Evolutionary conservation across 2,113 vertebrate genomes (phyloP).

Genomic region (Toxotes jaculatrix): DNA sequence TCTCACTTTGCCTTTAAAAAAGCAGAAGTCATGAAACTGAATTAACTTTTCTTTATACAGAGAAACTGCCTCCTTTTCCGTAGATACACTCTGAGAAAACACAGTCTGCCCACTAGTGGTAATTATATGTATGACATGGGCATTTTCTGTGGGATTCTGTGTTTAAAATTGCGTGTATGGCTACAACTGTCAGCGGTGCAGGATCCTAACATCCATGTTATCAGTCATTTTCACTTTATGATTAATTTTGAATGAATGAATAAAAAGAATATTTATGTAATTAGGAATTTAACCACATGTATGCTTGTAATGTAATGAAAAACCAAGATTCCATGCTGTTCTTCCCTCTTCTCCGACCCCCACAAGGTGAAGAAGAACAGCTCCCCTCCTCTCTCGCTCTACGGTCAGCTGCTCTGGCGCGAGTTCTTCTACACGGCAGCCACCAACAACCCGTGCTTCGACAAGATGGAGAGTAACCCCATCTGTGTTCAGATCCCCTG

Average conservation of each 20-base stretch:
- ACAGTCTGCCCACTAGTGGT: neutral
- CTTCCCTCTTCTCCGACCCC: neutral
- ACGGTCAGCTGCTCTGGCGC: slow-evolving; percentile 97
- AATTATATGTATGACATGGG: neutral
- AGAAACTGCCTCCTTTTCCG: too few relatives aligned
- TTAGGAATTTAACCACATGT: neutral
- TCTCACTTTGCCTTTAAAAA: too few relatives aligned
- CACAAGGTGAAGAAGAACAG: slow-evolving; percentile 97
- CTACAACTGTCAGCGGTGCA: too few relatives aligned
- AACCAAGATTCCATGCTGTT: neutral
- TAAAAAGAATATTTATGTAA: too few relatives aligned
- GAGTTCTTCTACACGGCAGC: slow-evolving; percentile 99
- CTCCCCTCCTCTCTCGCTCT: slow-evolving; percentile 96
- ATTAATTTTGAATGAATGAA: too few relatives aligned
- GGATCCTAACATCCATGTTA: too few relatives aligned
- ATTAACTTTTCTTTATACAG: too few relatives aligned
- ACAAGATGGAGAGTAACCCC: slow-evolving; percentile 99
- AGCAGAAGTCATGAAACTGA: too few relatives aligned
- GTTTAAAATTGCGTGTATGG: too few relatives aligned
- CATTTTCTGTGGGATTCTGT: too few relatives aligned
- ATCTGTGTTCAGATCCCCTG: slow-evolving; percentile 99
- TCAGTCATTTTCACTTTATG: too few relatives aligned
- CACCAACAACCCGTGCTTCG: slow-evolving; percentile 97
- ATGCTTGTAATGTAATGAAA: too few relatives aligned
- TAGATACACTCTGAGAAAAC: neutral